phyloP scores from a whole-genome alignment of 1,140 invertebrate genomes.

The Stegodyphus dumicola region DNA sequence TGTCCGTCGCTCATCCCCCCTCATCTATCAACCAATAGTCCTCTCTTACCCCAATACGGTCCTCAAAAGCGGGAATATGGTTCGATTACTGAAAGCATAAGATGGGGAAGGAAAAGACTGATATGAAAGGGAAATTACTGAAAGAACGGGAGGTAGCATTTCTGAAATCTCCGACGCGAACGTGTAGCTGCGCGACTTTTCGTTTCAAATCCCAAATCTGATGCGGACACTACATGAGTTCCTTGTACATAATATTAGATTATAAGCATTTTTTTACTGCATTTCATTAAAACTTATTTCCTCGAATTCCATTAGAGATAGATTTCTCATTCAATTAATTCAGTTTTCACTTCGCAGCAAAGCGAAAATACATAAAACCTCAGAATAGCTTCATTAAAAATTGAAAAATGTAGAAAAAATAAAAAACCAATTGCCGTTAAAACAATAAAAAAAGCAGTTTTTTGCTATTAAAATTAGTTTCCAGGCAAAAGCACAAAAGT shows the following conservation, averaged over 20 bases:
- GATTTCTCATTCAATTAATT: too few species aligned
- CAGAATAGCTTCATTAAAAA: too few species aligned
- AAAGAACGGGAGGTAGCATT: background rate
- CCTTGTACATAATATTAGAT: too few species aligned
- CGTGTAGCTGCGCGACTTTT: background rate
- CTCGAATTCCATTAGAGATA: too few species aligned
- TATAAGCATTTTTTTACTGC: too few species aligned
- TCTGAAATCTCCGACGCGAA: background rate
- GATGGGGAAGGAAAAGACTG: background rate
- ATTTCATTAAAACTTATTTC: too few species aligned
- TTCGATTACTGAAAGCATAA: slow-evolving; percentile 23
- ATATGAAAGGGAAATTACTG: background rate
- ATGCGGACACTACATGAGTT: too few species aligned
- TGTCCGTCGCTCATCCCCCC: background rate
- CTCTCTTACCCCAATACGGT: slow-evolving; percentile 16
- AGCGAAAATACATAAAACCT: too few species aligned
- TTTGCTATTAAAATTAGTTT: background rate
- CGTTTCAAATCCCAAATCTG: too few species aligned
- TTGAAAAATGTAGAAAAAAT: too few species aligned
- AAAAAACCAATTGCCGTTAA: background rate
- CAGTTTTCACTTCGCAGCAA: too few species aligned
- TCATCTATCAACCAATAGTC: slow-evolving; percentile 8
- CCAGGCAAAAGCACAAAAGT: background rate
- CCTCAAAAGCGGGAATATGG: slow-evolving; percentile 12
- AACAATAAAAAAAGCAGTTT: background rate